Conservation (phyloP, 2,797 vertebrate genomes). For the Oreochromis mossambicus region DNA sequence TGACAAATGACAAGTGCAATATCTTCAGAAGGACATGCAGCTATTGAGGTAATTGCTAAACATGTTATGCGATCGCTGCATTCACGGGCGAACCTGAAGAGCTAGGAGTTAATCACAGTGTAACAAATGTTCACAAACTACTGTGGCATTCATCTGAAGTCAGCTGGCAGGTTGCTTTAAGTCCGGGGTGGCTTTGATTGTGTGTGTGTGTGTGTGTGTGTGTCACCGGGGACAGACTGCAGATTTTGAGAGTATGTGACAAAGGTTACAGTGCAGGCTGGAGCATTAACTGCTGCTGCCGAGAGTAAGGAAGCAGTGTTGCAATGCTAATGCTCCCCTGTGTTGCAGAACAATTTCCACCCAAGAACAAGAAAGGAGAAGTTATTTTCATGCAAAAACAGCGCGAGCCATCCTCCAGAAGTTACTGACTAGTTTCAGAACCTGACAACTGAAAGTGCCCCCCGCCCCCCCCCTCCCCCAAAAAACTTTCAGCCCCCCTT, state of each 20-base stretch:
- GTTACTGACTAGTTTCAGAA: constrained; percentile 9
- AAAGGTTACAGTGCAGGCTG: constrained; percentile 30
- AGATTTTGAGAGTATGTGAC: constrained; percentile 24
- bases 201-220: constrained; percentile 1
- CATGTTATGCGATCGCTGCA: background rate
- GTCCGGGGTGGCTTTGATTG: background rate
- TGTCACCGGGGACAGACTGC: constrained; percentile 12
- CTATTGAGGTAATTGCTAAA: background rate
- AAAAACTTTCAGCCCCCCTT: background rate
- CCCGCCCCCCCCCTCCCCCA: background rate
- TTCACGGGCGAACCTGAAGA: background rate
- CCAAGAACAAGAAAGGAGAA: constrained; percentile 54
- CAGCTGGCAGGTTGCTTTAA: background rate
- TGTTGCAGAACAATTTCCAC: constrained; percentile 46
- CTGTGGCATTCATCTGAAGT: background rate
- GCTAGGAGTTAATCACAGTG: background rate
- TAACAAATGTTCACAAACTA: background rate
- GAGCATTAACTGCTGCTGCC: background rate
- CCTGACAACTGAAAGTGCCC: background rate
- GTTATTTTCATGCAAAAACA: constrained; percentile 27
- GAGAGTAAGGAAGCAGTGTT: constrained; percentile 45
- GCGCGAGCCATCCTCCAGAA: background rate
- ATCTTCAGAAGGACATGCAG: background rate
- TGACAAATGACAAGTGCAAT: background rate
- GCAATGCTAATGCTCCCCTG: constrained; percentile 35